These are phyloP conservation scores for Hippotragus niger DNA, from an alignment of 2,113 vertebrate species.

Conservation along the genomic window DNA sequence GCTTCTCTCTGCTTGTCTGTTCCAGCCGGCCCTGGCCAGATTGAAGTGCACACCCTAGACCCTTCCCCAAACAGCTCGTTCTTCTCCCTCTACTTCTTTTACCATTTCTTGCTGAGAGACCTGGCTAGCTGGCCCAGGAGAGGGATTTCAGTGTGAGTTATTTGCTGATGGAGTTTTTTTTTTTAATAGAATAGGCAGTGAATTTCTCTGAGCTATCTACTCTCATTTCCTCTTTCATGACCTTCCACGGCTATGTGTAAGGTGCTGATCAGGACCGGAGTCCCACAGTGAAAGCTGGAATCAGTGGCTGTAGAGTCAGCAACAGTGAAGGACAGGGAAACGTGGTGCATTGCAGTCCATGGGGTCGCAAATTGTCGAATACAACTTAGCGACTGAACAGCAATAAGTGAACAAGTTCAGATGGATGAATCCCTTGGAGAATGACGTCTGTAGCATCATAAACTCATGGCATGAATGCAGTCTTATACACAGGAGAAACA, in stretches of 20 bases:
- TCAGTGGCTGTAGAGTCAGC: background rate
- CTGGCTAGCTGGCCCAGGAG: background rate
- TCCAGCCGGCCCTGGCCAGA: background rate
- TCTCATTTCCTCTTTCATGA: background rate
- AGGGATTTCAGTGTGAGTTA: background rate
- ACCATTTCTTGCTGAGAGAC: background rate
- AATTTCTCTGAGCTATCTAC: background rate
- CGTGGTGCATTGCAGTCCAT: background rate
- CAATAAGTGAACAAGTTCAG: background rate
- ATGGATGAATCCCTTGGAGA: background rate
- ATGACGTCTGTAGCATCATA: background rate
- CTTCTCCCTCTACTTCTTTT: background rate
- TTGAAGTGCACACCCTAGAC: background rate
- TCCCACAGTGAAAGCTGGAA: background rate
- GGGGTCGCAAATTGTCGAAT: background rate
- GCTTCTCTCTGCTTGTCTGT: background rate
- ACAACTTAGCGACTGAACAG: accelerated
- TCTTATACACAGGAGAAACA: background rate
- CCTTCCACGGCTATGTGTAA: background rate
- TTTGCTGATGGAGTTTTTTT: background rate
- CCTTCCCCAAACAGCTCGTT: background rate
- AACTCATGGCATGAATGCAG: background rate
- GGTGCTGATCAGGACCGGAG: background rate
- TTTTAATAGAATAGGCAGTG: background rate
- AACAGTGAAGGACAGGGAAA: background rate